Base-by-base conservation (phyloP, 2,888 invertebrate species). In the Allolobophora icterica region DNA sequence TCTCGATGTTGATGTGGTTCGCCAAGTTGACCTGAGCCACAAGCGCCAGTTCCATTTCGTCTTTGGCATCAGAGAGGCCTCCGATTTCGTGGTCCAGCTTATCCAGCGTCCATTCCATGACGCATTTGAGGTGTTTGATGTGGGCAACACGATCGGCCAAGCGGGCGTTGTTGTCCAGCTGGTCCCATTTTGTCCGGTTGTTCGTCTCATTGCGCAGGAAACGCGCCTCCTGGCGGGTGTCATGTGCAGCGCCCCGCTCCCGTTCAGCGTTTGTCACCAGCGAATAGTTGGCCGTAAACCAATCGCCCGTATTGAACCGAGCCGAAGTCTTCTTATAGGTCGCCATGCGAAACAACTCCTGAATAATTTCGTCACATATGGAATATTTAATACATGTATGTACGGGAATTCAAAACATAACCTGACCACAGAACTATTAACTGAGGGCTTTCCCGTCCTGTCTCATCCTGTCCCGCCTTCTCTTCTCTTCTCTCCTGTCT, bases 131-230 rank as follows among this genome's bases (percentile, higher is more conserved):
- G 42, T 89, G 35, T 83, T 95, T 93, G 90, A 95, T 95, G 90
- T 95, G 94, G 92, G 95, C 95, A 83, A 95, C 94, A 90, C 95
- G 93, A 92, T 95, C 95, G 83, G 94, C 93, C 45, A 95, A 93
- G 38, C 95, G 93, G 19, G 95, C 94, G 93, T 95, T 95, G 93
- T 95, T 95, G 91, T 95, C 95, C 91, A 95, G 94, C 92, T 95
- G 95, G 92, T 95, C 95, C 95, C 95, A 95, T 93, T 95, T 95
- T 35, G 95, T 95, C 93, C 95, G 95, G 92, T 94, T 95, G 92
- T 95, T 95, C n/a, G 95, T 95, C 92, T 95, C 95, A 93, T 95
- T 95, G 71, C 95, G 92, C 19, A 95, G 93, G 92, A 94, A 95
- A 84, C 95, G 92, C 38, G 94, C 94, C 92, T 95, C 95, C 93